Percentiles rank a stretch among this genome's conserved stretches.
phyloP scores from a whole-genome alignment of 1,140 invertebrate species.

The Polypedilum vanderplanki region DNA sequence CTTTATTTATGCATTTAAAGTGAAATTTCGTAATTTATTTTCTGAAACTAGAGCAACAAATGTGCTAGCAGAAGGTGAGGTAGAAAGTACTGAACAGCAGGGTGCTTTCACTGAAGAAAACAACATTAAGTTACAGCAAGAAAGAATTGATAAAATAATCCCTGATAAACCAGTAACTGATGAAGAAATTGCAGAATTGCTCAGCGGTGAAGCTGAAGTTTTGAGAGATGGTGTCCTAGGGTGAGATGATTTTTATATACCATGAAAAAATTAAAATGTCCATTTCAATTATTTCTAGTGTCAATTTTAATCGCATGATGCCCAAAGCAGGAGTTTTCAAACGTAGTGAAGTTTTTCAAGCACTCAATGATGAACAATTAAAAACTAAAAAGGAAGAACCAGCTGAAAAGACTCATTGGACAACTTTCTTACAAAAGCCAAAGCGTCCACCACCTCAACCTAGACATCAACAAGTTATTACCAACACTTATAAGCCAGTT shows the following conservation, averaged over 20 bases:
- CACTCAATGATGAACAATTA: slow-evolving; percentile 50
- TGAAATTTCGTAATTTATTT: not conserved
- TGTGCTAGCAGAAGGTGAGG: not conserved
- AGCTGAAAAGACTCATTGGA: slow-evolving; percentile 54
- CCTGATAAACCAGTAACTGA: slow-evolving; percentile 49
- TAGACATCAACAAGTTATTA: slow-evolving; percentile 42
- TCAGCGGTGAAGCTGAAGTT: slow-evolving; percentile 59
- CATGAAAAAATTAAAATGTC: slow-evolving; percentile 14
- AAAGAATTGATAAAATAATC: slow-evolving; percentile 17
- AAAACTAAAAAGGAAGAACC: slow-evolving; percentile 46
- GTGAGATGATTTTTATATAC: slow-evolving; percentile 46
- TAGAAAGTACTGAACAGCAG: not conserved
- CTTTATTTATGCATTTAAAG: not conserved
- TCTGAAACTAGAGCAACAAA: not conserved
- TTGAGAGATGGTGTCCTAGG: slow-evolving; percentile 57
- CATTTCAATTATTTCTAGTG: slow-evolving; percentile 41
- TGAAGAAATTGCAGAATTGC: slow-evolving; percentile 58
- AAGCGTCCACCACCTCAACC: slow-evolving; percentile 52
- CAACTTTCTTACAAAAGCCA: slow-evolving; percentile 65
- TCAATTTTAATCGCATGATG: slow-evolving; percentile 60
- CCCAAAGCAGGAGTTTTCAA: slow-evolving; percentile 56
- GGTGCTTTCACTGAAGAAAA: not conserved
- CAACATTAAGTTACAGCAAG: not conserved
- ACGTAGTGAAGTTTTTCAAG: slow-evolving; percentile 61
- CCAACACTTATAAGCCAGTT: slow-evolving; percentile 46